These are phyloP conservation scores for Anguilla obscura DNA, from an alignment of 2,797 vertebrate genomes.

Conservation along the genomic window DNA sequence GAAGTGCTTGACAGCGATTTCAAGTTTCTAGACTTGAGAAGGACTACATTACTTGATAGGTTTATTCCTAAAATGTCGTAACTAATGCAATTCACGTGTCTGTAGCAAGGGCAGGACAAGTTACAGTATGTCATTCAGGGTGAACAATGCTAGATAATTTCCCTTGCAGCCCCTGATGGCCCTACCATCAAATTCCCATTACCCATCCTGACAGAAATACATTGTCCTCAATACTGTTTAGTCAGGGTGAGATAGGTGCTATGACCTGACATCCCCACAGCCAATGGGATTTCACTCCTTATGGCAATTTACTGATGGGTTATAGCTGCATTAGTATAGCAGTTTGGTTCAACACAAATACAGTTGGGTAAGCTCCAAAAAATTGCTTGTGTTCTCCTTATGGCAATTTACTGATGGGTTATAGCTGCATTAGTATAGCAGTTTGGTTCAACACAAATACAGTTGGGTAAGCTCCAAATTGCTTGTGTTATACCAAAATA, in stretches of 20 bases:
- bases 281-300: too few species aligned
- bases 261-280: background rate
- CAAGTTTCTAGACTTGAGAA: too few species aligned
- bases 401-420: background rate
- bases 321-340: background rate
- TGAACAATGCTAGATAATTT: background rate
- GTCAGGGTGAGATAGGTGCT: background rate
- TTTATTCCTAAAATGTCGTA: too few species aligned
- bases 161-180: background rate
- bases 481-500: too few species aligned
- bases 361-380: background rate
- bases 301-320: background rate
- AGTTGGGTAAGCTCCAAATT: background rate
- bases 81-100: too few species aligned
- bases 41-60: too few species aligned
- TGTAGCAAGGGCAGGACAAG: background rate
- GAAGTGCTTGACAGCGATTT: too few species aligned
- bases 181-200: background rate
- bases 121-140: background rate
- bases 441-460: background rate
- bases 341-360: background rate
- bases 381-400: background rate
- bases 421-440: background rate
- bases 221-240: too few species aligned
- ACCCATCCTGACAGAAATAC: background rate